phyloP scores from a whole-genome alignment of 2,888 invertebrate species.

The Hydroisotoma schaefferi region DNA sequence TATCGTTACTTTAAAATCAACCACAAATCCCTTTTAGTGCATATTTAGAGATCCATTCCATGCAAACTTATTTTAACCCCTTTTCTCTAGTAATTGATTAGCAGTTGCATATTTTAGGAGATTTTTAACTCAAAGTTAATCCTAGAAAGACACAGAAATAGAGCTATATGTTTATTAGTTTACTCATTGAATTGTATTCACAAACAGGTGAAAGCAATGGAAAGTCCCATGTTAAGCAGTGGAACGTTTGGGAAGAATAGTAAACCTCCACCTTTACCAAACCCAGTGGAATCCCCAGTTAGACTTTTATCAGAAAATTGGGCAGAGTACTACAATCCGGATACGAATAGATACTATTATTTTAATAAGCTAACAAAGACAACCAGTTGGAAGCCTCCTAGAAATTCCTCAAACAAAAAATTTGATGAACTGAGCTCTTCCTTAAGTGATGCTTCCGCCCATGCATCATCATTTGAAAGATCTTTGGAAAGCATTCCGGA shows the following conservation, averaged over 20 bases:
- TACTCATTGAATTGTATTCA: no score
- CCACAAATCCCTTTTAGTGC: no score
- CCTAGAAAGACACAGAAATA: no score
- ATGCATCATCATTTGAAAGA: slow-evolving; percentile 39
- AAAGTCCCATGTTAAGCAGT: not conserved
- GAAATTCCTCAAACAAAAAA: slow-evolving; percentile 34
- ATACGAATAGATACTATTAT: slow-evolving; percentile 41
- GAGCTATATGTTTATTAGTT: no score
- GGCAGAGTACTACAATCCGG: slow-evolving; percentile 42
- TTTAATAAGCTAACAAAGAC: slow-evolving; percentile 42
- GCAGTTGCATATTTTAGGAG: no score
- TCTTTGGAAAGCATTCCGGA: slow-evolving; percentile 35
- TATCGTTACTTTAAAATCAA: no score
- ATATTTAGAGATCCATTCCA: no score
- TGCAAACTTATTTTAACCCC: no score
- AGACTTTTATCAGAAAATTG: slow-evolving; percentile 43
- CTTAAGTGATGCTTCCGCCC: slow-evolving; percentile 33
- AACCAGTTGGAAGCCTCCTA: slow-evolving; percentile 48
- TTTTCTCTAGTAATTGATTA: no score
- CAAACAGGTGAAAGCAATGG: slow-evolving; percentile 11
- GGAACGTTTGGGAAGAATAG: not conserved
- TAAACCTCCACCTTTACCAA: slow-evolving; percentile 1
- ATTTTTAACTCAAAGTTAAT: no score
- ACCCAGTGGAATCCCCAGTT: slow-evolving; percentile 29
- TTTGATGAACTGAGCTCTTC: slow-evolving; percentile 39